Base-by-base conservation (phyloP, 2,888 invertebrate species). In the Frankliniella fusca region DNA sequence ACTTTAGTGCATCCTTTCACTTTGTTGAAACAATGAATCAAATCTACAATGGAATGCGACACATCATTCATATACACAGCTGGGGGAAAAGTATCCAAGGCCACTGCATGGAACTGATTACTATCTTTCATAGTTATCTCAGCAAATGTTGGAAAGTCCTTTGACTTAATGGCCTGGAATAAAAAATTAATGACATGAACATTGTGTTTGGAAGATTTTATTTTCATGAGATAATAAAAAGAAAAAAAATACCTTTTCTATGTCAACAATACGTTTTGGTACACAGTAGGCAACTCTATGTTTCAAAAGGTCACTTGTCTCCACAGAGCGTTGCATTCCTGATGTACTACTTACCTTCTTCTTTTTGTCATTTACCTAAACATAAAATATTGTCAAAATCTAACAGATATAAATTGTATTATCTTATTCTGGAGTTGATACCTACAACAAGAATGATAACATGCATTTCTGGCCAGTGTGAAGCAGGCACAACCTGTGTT, bases 121-220 rank as follows among this genome's bases (percentile, higher is more conserved):
- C 98, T 98, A 86, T 99, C 99, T 88, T 93, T 93, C 95, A 99
- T 99, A 0, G 97, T 97, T 38, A 98, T 90, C 87, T 95, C 93
- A n/a, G 96, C 97, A 90, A 99, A 97, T 79, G 89, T 91, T 48
- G 91, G 87, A 88, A 98, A 99, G 89, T 99, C 91, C 85, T 90
- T 93, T 0, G 90, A 87, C 82, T 89, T 85, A 82, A 97, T 95
- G 12, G 93, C 92, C 84, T 90, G 83, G 8, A 84, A 84, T 80
- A 83, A 83, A 83, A 80, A 83, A 65, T 8, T 27, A 27, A 11
- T 27, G 23, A 70, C 3, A 18, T 38, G 38, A 38, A 38, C 38
- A 38, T 3, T 3, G 5, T 38, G 3, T 38, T 38, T 38, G 2
- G 38, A 2, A 38, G 38, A 38, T 38, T 38, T 38, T 38, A 38